Evolutionary conservation across 2,113 vertebrate genomes (phyloP).

Genomic region (Falco punctatus): DNA sequence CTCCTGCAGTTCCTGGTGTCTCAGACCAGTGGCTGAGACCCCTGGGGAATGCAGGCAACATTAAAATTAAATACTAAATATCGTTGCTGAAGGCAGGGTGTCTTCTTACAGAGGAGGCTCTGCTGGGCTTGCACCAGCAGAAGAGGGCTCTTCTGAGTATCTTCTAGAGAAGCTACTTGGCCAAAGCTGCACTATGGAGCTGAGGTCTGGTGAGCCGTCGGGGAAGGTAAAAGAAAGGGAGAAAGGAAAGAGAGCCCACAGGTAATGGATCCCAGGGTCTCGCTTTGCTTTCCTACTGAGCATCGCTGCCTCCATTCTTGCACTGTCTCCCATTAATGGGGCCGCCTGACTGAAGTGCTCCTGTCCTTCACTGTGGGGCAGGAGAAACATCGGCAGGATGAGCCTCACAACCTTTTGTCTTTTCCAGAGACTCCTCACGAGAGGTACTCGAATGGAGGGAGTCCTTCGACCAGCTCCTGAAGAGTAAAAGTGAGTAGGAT

Average conservation of each 20-base stretch:
- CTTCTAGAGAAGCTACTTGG: not conserved
- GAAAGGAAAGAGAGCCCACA: conserved; percentile 30
- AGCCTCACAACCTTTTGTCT: not conserved
- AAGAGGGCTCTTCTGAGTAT: not conserved
- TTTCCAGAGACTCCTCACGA: conserved; percentile 80
- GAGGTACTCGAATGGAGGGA: conserved; percentile 89
- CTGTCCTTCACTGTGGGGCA: not conserved
- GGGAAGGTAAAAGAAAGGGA: conserved; percentile 15
- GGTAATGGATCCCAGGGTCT: not conserved
- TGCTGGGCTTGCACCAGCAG: not conserved
- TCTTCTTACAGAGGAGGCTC: not conserved
- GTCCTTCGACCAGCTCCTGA: conserved; percentile 90
- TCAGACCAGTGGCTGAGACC: not conserved
- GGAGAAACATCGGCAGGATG: fast-evolving
- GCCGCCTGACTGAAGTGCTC: not conserved
- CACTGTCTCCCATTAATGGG: fast-evolving
- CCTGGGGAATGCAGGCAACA: not conserved
- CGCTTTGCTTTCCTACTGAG: not conserved
- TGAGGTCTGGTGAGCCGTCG: not conserved
- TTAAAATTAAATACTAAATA: not conserved
- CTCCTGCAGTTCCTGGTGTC: not conserved
- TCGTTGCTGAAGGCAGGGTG: not conserved
- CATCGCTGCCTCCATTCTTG: not conserved
- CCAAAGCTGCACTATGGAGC: conserved; percentile 9
- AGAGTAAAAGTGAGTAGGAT: conserved; percentile 89